Evolutionary conservation across 2,797 vertebrate species (phyloP).

Genomic region (Nothura maculosa): DNA sequence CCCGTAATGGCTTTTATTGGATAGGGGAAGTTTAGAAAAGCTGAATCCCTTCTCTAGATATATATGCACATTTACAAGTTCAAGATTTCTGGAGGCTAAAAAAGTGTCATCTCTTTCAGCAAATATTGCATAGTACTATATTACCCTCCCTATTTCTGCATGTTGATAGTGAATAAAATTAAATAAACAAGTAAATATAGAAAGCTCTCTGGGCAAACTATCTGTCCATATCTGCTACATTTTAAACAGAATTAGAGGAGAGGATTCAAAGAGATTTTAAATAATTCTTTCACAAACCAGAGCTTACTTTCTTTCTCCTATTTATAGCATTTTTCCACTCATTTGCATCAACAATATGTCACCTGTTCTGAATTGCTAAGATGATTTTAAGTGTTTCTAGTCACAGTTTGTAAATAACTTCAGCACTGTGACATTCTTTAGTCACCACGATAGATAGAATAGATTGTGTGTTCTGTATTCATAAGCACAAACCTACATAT

Average conservation of each 20-base stretch:
- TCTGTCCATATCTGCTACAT: background rate
- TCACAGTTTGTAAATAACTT: background rate
- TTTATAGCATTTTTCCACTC: background rate
- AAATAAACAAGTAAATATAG: background rate
- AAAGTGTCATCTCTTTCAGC: background rate
- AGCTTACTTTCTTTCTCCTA: background rate
- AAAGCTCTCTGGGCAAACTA: background rate
- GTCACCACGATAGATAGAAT: background rate
- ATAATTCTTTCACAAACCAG: background rate
- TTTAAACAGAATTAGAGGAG: background rate
- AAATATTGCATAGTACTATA: background rate
- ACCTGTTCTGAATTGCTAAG: conserved; percentile 1
- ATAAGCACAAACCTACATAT: background rate
- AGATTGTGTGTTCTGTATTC: background rate
- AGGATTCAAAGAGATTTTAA: background rate
- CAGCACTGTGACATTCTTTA: background rate
- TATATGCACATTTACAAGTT: background rate
- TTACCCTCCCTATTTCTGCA: background rate
- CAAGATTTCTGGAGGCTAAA: background rate
- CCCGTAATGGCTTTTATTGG: background rate
- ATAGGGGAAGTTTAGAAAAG: background rate
- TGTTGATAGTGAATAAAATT: rapidly evolving
- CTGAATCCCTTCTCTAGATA: background rate
- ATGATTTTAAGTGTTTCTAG: background rate
- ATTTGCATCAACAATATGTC: conserved; percentile 19